Base-by-base conservation (phyloP, 2,113 vertebrate species). In the Pelecanoides urinatrix region DNA sequence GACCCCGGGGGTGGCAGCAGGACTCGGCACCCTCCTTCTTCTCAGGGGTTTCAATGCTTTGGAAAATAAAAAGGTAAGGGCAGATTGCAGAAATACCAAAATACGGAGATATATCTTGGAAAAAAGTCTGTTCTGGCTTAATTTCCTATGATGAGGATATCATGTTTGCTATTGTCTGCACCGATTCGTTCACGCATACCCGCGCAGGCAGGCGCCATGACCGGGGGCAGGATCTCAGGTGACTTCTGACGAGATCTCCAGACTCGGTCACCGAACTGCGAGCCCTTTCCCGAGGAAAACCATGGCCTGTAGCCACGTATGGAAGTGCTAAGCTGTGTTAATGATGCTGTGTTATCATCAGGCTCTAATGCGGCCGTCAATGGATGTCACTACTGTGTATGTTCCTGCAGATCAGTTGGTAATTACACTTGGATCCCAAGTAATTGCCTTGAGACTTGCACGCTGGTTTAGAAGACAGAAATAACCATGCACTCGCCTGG, bases 361-460 rank as follows among this genome's bases (percentile, higher is more conserved):
- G 96, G 85, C 94, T 52, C 82, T 90, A 89, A 96, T 27, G 96
- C 96, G 67, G 96, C 95, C 95, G 44, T 2, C 79, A 55, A 91
- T 80, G 96, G 92, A 93, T 93, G 96, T 92, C 97, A 86, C 75
- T 9, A 22, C 94, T 74, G 91, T 72, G 78, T 77, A 87, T 55
- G 89, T 91, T 91, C 92, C 96, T 19, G 95, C 96, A 96, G 96
- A 97, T 97, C 95, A 88, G 85, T 16, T 63, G 96, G 97, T 97
- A 98, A 98, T 98, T 98, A 97, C 94, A 96, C 97, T 97, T 96
- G 93, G 89, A 97, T 92, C 91, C 89, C 26, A 73, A 93, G 94
- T 95, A 97, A 97, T 98, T 97, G 97, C 90, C 85, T 80, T 75
- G 95, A 97, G 95, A 86, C 97, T 76, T 63, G 97, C 92, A 52